Evolutionary conservation across 2,797 vertebrate species (phyloP).

Genomic region (Lerista edwardsae): DNA sequence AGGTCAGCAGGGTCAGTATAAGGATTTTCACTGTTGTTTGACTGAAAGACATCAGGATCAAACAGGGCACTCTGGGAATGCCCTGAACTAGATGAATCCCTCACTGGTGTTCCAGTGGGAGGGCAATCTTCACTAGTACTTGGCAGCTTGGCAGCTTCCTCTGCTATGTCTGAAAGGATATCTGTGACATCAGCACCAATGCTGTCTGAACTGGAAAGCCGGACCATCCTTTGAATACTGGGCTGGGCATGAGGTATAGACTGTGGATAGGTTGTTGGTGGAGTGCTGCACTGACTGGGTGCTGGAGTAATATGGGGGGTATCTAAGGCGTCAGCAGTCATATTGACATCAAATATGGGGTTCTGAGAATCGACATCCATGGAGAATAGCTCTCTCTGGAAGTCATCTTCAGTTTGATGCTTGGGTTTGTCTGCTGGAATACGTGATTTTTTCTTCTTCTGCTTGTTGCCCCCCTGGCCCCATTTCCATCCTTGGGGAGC

Average conservation of each 20-base stretch:
- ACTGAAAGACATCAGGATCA: conserved; percentile 94
- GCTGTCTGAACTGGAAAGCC: conserved; percentile 96
- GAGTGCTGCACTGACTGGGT: conserved; percentile 96
- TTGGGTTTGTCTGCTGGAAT: conserved; percentile 81
- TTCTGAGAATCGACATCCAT: conserved; percentile 99
- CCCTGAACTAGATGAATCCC: conserved; percentile 96
- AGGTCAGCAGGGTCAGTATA: conserved; percentile 95
- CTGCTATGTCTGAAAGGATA: conserved; percentile 95
- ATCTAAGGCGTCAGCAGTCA: conserved; percentile 92
- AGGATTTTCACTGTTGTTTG: conserved; percentile 92
- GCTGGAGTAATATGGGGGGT: conserved; percentile 97
- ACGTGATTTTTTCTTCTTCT: conserved; percentile 92
- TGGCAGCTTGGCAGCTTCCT: conserved; percentile 91
- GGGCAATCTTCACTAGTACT: conserved; percentile 78
- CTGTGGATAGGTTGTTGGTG: conserved; percentile 87
- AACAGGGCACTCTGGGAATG: conserved; percentile 94
- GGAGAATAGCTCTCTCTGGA: conserved; percentile 96
- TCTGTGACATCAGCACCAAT: conserved; percentile 96
- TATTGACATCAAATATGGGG: conserved; percentile 95
- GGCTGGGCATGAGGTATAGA: conserved; percentile 85
- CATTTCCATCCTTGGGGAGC: conserved; percentile 87
- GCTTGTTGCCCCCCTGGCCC: conserved; percentile 85
- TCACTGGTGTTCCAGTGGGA: conserved; percentile 90
- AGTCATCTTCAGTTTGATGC: conserved; percentile 94
- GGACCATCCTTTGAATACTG: conserved; percentile 87